Percentiles rank a stretch among this genome's conserved stretches.
Evolutionary conservation across 1,140 invertebrate genomes (phyloP).

Genomic region (Grapholita molesta): DNA sequence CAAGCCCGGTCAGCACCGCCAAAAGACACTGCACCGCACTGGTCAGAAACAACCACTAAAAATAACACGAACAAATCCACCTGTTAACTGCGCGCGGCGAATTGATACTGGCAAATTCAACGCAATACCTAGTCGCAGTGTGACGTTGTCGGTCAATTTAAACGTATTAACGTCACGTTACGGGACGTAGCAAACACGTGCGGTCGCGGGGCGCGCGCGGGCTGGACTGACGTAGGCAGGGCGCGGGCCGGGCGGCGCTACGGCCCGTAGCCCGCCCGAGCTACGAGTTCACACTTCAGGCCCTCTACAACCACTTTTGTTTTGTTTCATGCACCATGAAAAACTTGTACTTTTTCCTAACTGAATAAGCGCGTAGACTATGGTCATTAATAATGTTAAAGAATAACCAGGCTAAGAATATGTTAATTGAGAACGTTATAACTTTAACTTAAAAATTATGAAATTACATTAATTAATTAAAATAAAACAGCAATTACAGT

Average conservation of each 20-base stretch:
- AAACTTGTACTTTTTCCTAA: background rate
- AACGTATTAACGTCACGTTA: conserved; percentile 28
- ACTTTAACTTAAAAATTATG: too few species aligned
- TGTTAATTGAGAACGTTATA: too few species aligned
- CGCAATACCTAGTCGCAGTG: conserved; percentile 1
- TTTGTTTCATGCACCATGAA: conserved; percentile 6
- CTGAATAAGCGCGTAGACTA: background rate
- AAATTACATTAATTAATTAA: too few species aligned
- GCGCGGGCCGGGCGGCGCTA: conserved; percentile 43
- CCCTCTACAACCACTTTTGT: conserved; percentile 7
- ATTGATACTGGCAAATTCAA: background rate
- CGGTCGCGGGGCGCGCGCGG: conserved; percentile 32
- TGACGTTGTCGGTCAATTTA: conserved; percentile 11
- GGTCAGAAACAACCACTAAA: conserved; percentile 43
- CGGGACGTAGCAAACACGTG: conserved; percentile 27
- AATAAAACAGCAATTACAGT: too few species aligned
- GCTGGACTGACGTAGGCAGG: conserved; percentile 62
- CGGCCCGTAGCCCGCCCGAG: conserved; percentile 43
- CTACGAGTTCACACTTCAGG: conserved; percentile 42
- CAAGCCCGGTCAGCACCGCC: conserved; percentile 32
- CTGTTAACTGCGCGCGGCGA: conserved; percentile 36
- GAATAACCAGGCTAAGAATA: too few species aligned
- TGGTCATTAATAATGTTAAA: background rate
- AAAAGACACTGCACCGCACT: conserved; percentile 45
- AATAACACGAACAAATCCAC: conserved; percentile 55